phyloP scores from a whole-genome alignment of 2,113 vertebrate genomes.

The Xiphophorus hellerii region DNA sequence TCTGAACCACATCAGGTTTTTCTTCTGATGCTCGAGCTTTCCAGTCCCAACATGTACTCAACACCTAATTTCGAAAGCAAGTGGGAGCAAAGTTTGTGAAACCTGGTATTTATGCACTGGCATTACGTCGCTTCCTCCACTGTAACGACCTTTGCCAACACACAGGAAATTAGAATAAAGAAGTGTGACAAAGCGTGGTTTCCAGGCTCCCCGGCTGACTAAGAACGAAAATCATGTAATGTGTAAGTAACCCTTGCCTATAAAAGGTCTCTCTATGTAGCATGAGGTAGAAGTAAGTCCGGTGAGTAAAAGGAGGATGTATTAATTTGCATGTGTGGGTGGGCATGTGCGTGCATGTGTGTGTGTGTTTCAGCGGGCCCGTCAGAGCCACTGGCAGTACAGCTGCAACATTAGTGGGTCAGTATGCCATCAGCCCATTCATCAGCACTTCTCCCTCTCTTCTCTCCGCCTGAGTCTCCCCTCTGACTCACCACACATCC shows the following conservation, averaged over 20 bases:
- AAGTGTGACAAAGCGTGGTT: constrained; percentile 23
- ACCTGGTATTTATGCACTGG: constrained; percentile 36
- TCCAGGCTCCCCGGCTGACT: neutral
- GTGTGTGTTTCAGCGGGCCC: constrained; percentile 61
- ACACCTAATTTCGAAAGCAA: constrained; percentile 29
- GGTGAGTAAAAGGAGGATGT: neutral
- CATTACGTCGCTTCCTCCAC: constrained; percentile 36
- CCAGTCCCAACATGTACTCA: constrained; percentile 25
- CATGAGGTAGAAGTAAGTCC: neutral
- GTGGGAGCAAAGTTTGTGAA: constrained; percentile 34
- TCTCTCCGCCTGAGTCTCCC: constrained; percentile 48
- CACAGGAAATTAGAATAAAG: constrained; percentile 6
- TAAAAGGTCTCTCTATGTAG: neutral
- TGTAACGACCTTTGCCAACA: constrained; percentile 23
- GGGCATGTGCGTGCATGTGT: constrained; percentile 23
- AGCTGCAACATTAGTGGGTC: constrained; percentile 80
- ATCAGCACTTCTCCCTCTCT: constrained; percentile 66
- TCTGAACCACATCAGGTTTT: neutral
- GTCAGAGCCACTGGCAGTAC: constrained; percentile 69
- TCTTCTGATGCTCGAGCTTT: neutral
- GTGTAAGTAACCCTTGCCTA: neutral
- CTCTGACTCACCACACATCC: constrained; percentile 56
- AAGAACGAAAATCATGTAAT: constrained; percentile 14
- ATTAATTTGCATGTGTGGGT: constrained; percentile 22
- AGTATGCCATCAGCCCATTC: constrained; percentile 82